These are phyloP conservation scores for Hyperopisus bebe DNA, from an alignment of 2,113 vertebrate species.

Conservation along the genomic window DNA sequence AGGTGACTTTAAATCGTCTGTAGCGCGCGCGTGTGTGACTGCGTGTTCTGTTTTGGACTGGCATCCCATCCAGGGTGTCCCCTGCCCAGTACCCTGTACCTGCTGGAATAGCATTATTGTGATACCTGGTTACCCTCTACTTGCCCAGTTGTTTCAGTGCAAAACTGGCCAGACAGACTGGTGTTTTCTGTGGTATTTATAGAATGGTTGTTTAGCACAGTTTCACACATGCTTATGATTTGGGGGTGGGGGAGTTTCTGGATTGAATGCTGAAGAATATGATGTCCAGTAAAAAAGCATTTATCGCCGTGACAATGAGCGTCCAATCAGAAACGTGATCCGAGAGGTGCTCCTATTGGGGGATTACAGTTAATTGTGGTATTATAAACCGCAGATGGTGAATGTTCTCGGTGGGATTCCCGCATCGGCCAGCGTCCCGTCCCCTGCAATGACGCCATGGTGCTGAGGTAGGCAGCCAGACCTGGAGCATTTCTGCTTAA, in stretches of 20 bases:
- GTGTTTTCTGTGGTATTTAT: constrained; percentile 2
- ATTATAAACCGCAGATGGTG: background rate
- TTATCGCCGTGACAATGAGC: background rate
- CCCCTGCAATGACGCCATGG: background rate
- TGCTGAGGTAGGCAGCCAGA: background rate
- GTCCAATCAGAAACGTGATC: background rate
- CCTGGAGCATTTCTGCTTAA: background rate
- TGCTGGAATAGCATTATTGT: background rate
- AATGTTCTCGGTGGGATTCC: background rate
- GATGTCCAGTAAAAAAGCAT: background rate
- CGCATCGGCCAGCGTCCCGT: background rate
- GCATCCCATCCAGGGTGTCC: background rate
- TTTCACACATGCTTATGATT: background rate
- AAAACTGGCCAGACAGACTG: background rate
- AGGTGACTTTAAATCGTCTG: background rate
- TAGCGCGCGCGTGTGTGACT: background rate
- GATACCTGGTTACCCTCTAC: background rate
- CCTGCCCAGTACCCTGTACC: background rate
- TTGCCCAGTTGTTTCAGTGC: background rate
- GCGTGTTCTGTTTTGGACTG: background rate
- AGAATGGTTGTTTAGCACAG: background rate
- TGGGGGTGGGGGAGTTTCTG: background rate
- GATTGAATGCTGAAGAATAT: background rate
- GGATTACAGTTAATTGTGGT: background rate
- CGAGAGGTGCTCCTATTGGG: background rate